phyloP scores from a whole-genome alignment of 2,113 vertebrate genomes.

The Rhinichthys klamathensis region DNA sequence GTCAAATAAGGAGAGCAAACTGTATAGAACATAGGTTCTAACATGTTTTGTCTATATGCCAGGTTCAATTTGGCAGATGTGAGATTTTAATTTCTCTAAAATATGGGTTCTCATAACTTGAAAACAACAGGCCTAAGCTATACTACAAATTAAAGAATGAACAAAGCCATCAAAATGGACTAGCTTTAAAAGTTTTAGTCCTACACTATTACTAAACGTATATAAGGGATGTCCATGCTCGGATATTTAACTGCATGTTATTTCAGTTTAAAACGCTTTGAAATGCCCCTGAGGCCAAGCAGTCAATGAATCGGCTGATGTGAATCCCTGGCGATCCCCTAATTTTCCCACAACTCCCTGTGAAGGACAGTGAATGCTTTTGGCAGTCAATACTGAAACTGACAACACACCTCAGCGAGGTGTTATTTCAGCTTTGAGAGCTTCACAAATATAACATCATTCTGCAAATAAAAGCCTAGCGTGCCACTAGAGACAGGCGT shows the following conservation, averaged over 20 bases:
- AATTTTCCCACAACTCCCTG: neutral
- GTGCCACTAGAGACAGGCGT: neutral
- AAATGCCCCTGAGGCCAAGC: neutral
- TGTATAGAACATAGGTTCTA: neutral
- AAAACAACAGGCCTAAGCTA: neutral
- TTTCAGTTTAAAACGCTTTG: neutral
- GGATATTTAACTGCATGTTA: neutral
- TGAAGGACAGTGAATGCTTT: constrained; percentile 5
- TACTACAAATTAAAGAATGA: neutral
- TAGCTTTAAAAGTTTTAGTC: neutral
- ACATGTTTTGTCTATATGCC: neutral
- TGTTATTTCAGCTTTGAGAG: constrained; percentile 21
- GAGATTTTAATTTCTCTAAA: neutral
- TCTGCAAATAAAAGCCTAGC: neutral
- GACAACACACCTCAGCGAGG: constrained; percentile 5
- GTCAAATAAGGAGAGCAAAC: neutral
- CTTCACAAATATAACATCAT: constrained; percentile 19
- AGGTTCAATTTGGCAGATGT: neutral
- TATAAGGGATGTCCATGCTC: neutral
- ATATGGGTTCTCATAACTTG: neutral
- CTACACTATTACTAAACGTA: neutral
- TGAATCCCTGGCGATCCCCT: neutral
- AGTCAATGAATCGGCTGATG: neutral
- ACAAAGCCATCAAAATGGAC: neutral
- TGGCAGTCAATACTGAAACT: constrained; percentile 6